A percentile compares a stretch with the other conserved stretches of the same genome.
Conservation (phyloP, 2,888 invertebrate species). For the Drosophila differens region DNA sequence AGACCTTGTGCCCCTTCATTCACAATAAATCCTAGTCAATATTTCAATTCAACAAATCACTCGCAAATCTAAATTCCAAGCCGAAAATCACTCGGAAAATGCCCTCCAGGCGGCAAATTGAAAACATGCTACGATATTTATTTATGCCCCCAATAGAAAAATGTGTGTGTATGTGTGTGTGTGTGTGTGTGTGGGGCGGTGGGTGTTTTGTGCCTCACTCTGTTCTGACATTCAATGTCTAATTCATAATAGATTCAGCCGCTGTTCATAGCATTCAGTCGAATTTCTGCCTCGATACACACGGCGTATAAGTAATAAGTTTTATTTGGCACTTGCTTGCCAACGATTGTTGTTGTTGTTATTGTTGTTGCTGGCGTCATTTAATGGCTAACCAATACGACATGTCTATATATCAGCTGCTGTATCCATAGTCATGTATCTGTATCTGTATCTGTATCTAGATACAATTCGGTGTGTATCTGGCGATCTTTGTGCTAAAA, state of each 20-base stretch:
- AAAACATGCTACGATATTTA: constrained; percentile 63
- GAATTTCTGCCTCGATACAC: constrained; percentile 46
- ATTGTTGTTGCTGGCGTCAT: constrained; percentile 65
- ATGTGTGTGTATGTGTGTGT: constrained; percentile 17
- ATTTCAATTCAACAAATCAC: constrained; percentile 41
- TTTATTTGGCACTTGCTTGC: constrained; percentile 81
- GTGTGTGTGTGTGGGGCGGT: constrained; percentile 17
- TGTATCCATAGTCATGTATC: constrained; percentile 52
- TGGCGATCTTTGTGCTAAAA: constrained; percentile 79
- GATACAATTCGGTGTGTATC: constrained; percentile 77
- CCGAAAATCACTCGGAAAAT: constrained; percentile 50
- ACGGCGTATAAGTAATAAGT: constrained; percentile 82
- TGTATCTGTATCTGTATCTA: constrained; percentile 59
- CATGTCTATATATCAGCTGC: constrained; percentile 57
- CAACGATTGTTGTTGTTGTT: constrained; percentile 52
- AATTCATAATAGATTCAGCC: constrained; percentile 81
- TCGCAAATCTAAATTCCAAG: constrained; percentile 51
- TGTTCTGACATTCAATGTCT: constrained; percentile 76
- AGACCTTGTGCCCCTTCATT: constrained; percentile 35
- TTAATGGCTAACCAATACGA: constrained; percentile 82
- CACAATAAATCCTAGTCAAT: constrained; percentile 39
- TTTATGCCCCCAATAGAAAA: constrained; percentile 57
- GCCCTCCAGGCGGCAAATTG: constrained; percentile 67
- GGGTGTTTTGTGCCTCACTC: constrained; percentile 36
- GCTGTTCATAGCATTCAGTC: constrained; percentile 38